Base-by-base conservation (phyloP, 2,888 invertebrate genomes). In the Noctuana brunneofusca region DNA sequence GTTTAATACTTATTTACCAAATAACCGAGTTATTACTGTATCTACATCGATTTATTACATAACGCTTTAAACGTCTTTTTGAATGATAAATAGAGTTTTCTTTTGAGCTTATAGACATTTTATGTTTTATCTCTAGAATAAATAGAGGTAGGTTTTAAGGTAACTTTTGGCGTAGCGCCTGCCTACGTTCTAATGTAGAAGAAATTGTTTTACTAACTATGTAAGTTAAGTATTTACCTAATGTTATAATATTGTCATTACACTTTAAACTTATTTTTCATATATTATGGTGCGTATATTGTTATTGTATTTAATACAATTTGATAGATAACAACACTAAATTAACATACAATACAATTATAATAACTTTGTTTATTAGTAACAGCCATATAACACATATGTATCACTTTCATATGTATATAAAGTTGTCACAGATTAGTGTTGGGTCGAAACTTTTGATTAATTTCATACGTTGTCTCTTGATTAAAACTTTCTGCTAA, bases 221-320 rank as follows among this genome's bases (percentile, higher is more conserved):
- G 5, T 52, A 32, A 1, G 16, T 24, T 62, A 49, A 3, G 18
- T 60, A 62, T 49, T 48, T 55, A 27, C 11, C n/a, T 41, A 18
- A 48, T 56, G 48, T 58, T 48, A 49, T 50, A 11, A 46, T 18
- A 14, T 12, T 59, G 22, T 20, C 12, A 18, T 59, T 43, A 41
- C 32, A 53, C 5, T 53, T 35, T 43, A 20, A 41, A 52, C 20
- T 38, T 58, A 50, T 27, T 35, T 43, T 58, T 59, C 32, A 46
- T 30, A 52, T 41, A 52, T 20, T 22, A 54, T 53, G 48, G 54
- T 62, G 54, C 60, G 38, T 55, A 62, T 49, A 46, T 49, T 62
- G 54, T 55, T 62, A 55, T 62, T 62, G 55, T 62, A 62, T 62
- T 48, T 48, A 55, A 62, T 55, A 62, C 60, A 62, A 62, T 22